A percentile compares a stretch with the other conserved stretches of the same genome.
These are phyloP conservation scores for Ashinkailepas kermadecensis DNA, from an alignment of 2,888 invertebrate species.

Conservation along the genomic window DNA sequence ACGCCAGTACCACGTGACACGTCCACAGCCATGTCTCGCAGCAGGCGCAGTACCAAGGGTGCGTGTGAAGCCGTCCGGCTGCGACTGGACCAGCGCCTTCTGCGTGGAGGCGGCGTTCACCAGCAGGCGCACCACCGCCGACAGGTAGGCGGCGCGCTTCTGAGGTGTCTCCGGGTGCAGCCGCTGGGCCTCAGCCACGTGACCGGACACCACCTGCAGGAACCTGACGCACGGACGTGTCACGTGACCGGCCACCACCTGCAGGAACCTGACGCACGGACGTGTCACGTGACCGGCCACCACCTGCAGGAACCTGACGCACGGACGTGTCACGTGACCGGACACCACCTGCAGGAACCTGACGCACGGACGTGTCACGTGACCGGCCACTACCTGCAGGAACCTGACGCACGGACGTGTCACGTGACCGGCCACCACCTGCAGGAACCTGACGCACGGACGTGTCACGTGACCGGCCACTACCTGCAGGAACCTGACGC, in stretches of 20 bases:
- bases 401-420: too few species aligned
- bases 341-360: too few species aligned
- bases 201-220: conserved; percentile 31
- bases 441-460: too few species aligned
- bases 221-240: conserved; percentile 20
- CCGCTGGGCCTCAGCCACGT: conserved; percentile 11
- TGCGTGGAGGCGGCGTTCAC: conserved; percentile 29
- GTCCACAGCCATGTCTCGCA: conserved; percentile 30
- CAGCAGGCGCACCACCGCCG: conserved; percentile 29
- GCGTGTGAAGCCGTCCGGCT: conserved; percentile 26
- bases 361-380: too few species aligned
- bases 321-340: too few species aligned
- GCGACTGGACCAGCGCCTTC: conserved; percentile 29
- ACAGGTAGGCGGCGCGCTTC: conserved; percentile 30
- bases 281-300: background rate
- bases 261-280: conserved; percentile 26
- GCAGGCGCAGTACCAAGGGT: conserved; percentile 27
- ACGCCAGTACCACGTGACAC: conserved; percentile 17
- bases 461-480: conserved; percentile 28
- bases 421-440: too few species aligned
- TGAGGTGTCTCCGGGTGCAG: conserved; percentile 25
- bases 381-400: too few species aligned
- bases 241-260: conserved; percentile 6
- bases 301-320: too few species aligned
- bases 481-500: too few species aligned